These are phyloP conservation scores for Poeciliopsis gracilis DNA, from an alignment of 2,797 vertebrate species.

Conservation along the genomic window DNA sequence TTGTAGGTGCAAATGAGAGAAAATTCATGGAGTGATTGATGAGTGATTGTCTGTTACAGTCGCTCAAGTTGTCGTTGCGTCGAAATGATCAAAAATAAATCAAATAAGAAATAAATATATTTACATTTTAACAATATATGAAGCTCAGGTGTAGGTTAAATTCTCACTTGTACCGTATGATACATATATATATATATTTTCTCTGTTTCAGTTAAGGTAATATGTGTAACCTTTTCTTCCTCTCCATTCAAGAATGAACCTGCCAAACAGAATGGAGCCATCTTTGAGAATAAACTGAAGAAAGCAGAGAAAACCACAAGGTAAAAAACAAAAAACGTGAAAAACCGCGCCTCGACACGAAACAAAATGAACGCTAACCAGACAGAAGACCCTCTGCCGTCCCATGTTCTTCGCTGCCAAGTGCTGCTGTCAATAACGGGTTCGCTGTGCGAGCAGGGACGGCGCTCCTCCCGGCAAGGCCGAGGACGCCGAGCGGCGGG, in stretches of 20 bases:
- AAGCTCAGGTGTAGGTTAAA: neutral
- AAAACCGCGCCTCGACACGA: neutral
- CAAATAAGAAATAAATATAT: too few species aligned
- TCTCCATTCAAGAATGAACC: slow-evolving; percentile 65
- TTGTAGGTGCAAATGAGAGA: neutral
- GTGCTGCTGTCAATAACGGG: neutral
- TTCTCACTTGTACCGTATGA: neutral
- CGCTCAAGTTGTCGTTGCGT: neutral
- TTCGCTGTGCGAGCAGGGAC: slow-evolving; percentile 51
- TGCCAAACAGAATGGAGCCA: slow-evolving; percentile 80
- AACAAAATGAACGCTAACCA: neutral
- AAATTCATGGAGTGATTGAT: neutral
- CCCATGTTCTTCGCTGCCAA: neutral
- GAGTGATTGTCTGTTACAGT: neutral
- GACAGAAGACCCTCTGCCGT: neutral
- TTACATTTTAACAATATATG: neutral
- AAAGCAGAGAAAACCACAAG: slow-evolving; percentile 86
- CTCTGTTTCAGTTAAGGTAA: neutral
- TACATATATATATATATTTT: too few species aligned
- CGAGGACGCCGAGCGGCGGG: slow-evolving; percentile 73
- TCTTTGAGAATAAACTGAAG: slow-evolving; percentile 84
- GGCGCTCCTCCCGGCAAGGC: slow-evolving; percentile 53
- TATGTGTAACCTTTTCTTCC: neutral
- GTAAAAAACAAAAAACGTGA: slow-evolving; percentile 70
- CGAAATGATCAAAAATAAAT: too few species aligned